Conservation (phyloP, 2,797 vertebrate genomes). For the Decapterus maruadsi region DNA sequence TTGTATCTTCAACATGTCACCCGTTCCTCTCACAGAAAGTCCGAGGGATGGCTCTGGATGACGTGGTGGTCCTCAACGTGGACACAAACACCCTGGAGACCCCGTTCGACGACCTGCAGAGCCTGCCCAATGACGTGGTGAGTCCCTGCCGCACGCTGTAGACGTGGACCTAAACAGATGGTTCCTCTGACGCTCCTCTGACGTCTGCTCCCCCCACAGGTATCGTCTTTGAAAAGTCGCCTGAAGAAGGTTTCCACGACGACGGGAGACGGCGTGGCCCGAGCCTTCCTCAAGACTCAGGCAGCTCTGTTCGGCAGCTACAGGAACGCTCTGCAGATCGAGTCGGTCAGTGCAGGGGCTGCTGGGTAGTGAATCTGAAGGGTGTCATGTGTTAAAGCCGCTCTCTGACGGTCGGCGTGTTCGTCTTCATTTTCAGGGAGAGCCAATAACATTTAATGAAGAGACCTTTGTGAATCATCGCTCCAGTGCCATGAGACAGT, state of each 20-base stretch:
- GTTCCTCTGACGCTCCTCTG: neutral
- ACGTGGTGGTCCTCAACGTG: conserved; percentile 90
- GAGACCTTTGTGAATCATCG: conserved; percentile 94
- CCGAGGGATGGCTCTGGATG: conserved; percentile 94
- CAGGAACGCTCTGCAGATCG: conserved; percentile 94
- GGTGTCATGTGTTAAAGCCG: neutral
- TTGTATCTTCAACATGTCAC: neutral
- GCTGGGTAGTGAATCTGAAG: neutral
- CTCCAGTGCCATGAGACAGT: conserved; percentile 94
- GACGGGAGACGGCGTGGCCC: conserved; percentile 94
- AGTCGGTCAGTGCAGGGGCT: conserved; percentile 87
- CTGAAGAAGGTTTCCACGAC: conserved; percentile 96
- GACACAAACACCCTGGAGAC: conserved; percentile 98
- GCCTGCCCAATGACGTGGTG: conserved; percentile 97
- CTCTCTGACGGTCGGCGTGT: neutral
- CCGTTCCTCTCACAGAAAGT: conserved; percentile 88
- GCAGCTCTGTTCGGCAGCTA: conserved; percentile 97
- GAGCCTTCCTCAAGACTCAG: conserved; percentile 96
- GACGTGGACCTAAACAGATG: neutral
- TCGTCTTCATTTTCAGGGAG: conserved; percentile 84
- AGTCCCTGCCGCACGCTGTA: conserved; percentile 48
- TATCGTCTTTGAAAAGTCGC: conserved; percentile 93
- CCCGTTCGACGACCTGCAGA: conserved; percentile 96
- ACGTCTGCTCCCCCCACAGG: conserved; percentile 76
- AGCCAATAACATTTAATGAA: conserved; percentile 96